Evolutionary conservation across 2,113 vertebrate genomes (phyloP).

Genomic region (Panurus biarmicus): DNA sequence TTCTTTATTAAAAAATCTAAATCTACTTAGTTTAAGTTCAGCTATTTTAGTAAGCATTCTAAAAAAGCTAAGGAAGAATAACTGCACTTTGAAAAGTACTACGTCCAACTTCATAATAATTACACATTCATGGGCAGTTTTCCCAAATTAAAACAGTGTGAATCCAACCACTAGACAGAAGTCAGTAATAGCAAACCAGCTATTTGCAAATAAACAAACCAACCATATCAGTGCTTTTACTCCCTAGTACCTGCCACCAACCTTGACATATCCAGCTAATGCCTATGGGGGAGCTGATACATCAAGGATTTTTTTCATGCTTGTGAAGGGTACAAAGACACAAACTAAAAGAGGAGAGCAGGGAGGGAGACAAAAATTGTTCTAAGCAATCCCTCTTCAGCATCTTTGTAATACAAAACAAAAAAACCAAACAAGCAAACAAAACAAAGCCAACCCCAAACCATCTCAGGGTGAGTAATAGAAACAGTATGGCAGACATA

Average conservation of each 20-base stretch:
- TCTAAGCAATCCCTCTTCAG: not conserved
- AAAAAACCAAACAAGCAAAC: not conserved
- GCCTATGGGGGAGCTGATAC: not conserved
- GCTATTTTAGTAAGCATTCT: not conserved
- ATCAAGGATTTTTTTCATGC: not conserved
- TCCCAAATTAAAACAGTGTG: not conserved
- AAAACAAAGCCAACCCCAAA: not conserved
- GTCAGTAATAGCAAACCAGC: not conserved
- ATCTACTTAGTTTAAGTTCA: not conserved
- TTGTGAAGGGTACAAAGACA: not conserved
- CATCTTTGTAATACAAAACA: not conserved
- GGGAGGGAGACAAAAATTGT: not conserved
- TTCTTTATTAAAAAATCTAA: not conserved
- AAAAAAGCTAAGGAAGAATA: not conserved
- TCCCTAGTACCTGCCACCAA: not conserved
- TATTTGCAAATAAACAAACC: not conserved
- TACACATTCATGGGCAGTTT: not conserved
- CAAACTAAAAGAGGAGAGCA: not conserved
- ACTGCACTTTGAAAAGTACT: not conserved
- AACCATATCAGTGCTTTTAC: not conserved
- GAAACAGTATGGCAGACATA: not conserved
- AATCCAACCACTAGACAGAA: not conserved
- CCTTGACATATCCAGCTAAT: not conserved
- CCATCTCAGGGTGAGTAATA: not conserved
- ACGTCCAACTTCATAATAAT: not conserved